Percentiles rank a stretch among this genome's conserved stretches.
phyloP scores from a whole-genome alignment of 2,797 vertebrate genomes.

The Ambastaia sidthimunki region DNA sequence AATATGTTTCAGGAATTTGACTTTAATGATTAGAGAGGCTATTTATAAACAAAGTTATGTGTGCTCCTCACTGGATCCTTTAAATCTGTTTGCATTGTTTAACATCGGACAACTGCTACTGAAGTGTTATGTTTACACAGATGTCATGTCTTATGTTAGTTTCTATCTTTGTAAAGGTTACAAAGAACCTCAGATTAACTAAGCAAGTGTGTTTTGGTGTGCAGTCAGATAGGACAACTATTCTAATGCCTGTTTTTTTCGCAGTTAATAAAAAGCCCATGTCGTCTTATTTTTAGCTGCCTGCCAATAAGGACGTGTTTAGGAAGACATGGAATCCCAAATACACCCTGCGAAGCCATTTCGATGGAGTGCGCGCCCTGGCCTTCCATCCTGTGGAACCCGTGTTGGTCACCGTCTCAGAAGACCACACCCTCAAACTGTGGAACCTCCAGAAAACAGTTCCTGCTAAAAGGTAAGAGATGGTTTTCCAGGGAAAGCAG shows the following conservation, averaged over 20 bases:
- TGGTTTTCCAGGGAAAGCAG: background rate
- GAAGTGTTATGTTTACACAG: no score
- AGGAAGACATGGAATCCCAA: slow-evolving; percentile 99
- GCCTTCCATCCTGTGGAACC: slow-evolving; percentile 98
- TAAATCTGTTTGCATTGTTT: background rate
- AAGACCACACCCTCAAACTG: slow-evolving; percentile 97
- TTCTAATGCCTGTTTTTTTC: slow-evolving; percentile 22
- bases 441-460: slow-evolving; percentile 99
- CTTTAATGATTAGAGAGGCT: background rate
- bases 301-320: slow-evolving; percentile 96
- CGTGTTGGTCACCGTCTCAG: slow-evolving; percentile 96
- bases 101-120: background rate
- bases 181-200: no score
- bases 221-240: slow-evolving; percentile 12
- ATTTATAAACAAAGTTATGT: background rate
- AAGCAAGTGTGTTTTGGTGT: background rate
- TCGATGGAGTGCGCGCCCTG: slow-evolving; percentile 93
- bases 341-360: slow-evolving; percentile 96
- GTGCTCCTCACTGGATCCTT: background rate
- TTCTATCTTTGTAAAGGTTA: no score
- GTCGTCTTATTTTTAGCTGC: slow-evolving; percentile 78
- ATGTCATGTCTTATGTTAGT: no score
- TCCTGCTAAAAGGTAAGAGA: slow-evolving; percentile 95
- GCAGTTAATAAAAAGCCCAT: slow-evolving; percentile 37
- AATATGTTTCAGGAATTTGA: background rate